These are phyloP conservation scores for Stramonita haemastoma DNA, from an alignment of 2,888 invertebrate species.

Conservation along the genomic window DNA sequence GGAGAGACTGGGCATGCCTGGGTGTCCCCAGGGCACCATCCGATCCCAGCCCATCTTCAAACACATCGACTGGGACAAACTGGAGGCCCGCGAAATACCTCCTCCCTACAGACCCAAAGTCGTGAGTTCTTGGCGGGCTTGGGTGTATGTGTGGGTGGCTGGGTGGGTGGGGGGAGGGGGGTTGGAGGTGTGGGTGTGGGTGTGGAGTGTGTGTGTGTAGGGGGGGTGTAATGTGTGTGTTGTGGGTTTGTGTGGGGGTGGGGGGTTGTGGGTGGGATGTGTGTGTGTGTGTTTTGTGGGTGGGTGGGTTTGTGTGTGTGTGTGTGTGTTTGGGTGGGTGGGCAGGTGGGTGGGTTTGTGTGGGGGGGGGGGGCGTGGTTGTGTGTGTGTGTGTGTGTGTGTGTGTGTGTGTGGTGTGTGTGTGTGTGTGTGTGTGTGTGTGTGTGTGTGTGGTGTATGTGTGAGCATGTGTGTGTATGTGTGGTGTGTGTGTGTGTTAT, in stretches of 20 bases:
- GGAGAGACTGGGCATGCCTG: constrained; percentile 91
- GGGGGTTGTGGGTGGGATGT: not conserved
- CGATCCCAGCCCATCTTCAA: constrained; percentile 94
- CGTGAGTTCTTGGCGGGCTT: constrained; percentile 81
- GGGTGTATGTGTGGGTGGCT: not conserved
- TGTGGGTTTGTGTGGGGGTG: not conserved
- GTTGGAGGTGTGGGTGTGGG: not conserved
- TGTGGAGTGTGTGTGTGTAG: not conserved
- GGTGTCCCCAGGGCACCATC: constrained; percentile 92
- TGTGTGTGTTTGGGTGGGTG: not conserved
- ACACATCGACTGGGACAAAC: constrained; percentile 90
- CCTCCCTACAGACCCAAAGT: constrained; percentile 97
- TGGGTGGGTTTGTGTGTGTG: not conserved
- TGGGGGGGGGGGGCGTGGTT: too few relatives aligned
- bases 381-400: too few relatives aligned
- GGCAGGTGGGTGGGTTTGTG: too few relatives aligned
- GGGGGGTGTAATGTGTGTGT: not conserved
- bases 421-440: too few relatives aligned
- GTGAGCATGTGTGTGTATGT: too few relatives aligned
- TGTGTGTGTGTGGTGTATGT: too few relatives aligned
- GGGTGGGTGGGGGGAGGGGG: not conserved
- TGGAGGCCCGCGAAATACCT: constrained; percentile 91
- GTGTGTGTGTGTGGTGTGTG: too few relatives aligned
- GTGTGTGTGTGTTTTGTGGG: not conserved
- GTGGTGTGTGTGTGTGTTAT: too few relatives aligned